A percentile compares a stretch with the other conserved stretches of the same genome.
Conservation (phyloP, 2,888 invertebrate species). For the Parnassius smintheus region DNA sequence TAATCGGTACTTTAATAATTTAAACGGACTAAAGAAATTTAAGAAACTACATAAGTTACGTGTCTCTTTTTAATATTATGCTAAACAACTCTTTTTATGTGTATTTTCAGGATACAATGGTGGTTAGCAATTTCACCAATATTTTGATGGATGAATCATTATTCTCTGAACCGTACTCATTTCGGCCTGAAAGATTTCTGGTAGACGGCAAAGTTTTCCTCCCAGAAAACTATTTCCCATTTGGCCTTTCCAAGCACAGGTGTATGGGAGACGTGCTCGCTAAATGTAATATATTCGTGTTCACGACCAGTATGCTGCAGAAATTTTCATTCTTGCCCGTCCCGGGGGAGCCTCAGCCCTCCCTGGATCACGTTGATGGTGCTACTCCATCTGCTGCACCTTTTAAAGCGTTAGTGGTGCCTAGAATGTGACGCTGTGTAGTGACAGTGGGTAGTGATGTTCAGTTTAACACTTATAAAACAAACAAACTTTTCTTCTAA, state of each 20-base stretch:
- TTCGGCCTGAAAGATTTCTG: constrained; percentile 89
- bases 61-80: too few species aligned
- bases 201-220: constrained; percentile 81
- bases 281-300: constrained; percentile 89
- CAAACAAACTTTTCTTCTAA: too few species aligned
- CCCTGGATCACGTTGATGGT: constrained; percentile 86
- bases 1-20: too few species aligned
- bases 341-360: constrained; percentile 84
- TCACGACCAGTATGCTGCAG: constrained; percentile 87
- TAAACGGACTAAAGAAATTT: too few species aligned
- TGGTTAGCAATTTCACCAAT: constrained; percentile 87
- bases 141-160: constrained; percentile 85
- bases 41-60: too few species aligned
- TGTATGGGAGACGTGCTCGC: constrained; percentile 90
- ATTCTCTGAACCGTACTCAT: constrained; percentile 86
- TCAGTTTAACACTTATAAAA: background rate
- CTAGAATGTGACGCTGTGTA: constrained; percentile 49
- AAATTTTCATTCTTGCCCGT: constrained; percentile 84
- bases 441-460: background rate
- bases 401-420: constrained; percentile 84
- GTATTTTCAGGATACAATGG: constrained; percentile 86
- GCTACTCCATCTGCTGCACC: constrained; percentile 89
- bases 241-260: constrained; percentile 88
- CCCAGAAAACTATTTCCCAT: constrained; percentile 88
- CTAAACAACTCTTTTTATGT: background rate